Evolutionary conservation across 2,888 invertebrate species (phyloP).

Genomic region (Watsonalla cultraria): DNA sequence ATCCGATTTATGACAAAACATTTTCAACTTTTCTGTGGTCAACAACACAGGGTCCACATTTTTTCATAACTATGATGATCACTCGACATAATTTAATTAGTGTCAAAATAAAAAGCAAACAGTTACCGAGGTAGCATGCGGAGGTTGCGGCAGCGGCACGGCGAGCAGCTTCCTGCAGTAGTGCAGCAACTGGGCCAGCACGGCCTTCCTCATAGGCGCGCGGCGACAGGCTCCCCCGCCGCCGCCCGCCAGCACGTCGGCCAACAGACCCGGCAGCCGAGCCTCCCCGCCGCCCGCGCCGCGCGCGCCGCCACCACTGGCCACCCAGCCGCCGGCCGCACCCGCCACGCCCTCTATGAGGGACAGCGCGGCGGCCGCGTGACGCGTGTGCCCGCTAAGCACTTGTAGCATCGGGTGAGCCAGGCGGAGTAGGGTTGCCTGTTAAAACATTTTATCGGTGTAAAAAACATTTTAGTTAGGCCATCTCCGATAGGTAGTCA

Average conservation of each 20-base stretch:
- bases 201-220: conserved; percentile 82
- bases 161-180: conserved; percentile 80
- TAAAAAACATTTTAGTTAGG: too few species aligned
- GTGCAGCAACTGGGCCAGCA: conserved; percentile 85
- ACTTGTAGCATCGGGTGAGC: conserved; percentile 84
- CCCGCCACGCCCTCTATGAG: conserved; percentile 84
- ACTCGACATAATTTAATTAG: too few species aligned
- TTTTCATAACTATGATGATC: too few species aligned
- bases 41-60: too few species aligned
- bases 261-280: conserved; percentile 82
- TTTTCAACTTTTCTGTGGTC: too few species aligned
- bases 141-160: conserved; percentile 54
- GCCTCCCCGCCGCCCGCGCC: conserved; percentile 80
- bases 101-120: too few species aligned
- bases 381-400: conserved; percentile 77
- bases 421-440: conserved; percentile 77
- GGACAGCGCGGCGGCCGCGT: conserved; percentile 79
- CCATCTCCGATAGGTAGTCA: too few species aligned
- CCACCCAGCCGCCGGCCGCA: conserved; percentile 81
- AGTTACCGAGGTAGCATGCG: conserved; percentile 8
- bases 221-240: conserved; percentile 79
- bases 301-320: conserved; percentile 71
- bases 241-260: conserved; percentile 80
- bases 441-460: neutral
- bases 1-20: too few species aligned